A percentile compares a stretch with the other conserved stretches of the same genome.
These are phyloP conservation scores for Theonella swinhoei DNA, from an alignment of 37 sponge, comb jelly and placozoan species.

Conservation along the genomic window DNA sequence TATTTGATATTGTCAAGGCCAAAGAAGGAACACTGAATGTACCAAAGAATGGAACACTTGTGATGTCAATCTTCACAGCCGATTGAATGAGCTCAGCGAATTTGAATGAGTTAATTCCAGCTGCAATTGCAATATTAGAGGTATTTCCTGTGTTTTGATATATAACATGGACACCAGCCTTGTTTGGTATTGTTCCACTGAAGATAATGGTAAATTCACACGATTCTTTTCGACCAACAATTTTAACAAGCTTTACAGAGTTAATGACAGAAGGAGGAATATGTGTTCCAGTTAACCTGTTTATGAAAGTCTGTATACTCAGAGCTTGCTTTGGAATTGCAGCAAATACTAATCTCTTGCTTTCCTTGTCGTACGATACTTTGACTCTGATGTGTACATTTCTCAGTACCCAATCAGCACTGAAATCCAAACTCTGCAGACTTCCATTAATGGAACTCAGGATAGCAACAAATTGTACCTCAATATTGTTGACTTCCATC, in stretches of 20 bases:
- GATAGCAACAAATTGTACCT: background rate
- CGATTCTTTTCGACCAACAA: background rate
- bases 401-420: background rate
- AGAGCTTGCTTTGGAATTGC: background rate
- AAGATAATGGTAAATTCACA: background rate
- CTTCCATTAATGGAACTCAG: background rate
- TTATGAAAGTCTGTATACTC: background rate
- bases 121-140: background rate
- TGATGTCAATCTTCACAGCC: background rate
- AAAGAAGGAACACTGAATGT: background rate
- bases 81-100: background rate
- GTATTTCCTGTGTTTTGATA: background rate
- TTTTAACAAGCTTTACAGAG: background rate
- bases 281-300: background rate
- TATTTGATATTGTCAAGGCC: background rate
- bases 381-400: background rate
- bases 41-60: constrained; percentile 2
- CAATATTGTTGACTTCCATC: background rate
- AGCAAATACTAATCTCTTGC: background rate
- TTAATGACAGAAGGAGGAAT: background rate
- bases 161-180: background rate
- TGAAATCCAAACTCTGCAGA: background rate
- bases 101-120: background rate
- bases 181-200: background rate
- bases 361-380: background rate